Base-by-base conservation (phyloP, 2,888 invertebrate species). In the Listrodromus nycthemerus region DNA sequence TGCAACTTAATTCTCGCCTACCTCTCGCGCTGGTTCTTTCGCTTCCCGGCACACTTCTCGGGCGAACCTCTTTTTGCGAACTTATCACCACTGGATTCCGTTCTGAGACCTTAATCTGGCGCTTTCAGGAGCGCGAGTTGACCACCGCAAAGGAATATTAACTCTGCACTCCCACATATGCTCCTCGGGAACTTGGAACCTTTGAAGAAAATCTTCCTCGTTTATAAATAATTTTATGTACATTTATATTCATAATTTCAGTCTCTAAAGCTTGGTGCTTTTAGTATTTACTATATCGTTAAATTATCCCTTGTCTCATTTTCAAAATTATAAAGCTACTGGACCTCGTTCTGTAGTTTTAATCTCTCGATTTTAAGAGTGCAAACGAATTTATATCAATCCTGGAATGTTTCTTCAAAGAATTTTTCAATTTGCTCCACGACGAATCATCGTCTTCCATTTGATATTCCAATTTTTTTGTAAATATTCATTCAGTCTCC, bases 1-100 rank as follows among this genome's bases (percentile, higher is more conserved):
- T 50, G 30, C 50, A 63, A 71, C 80, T 80, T 77, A 80, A 80
- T 73, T 83, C 80, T 80, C 63, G 24, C 58, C 80, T 76, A 55
- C 65, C 75, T 66, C 55, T 70, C 63, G 33, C 41, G n/a, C 50
- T 74, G 13, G 24, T 41, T 71, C 58, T 66, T 8, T 55, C 50
- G 30, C 52, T 55, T 13, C 66, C 33, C 30, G 24, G 55, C 48
- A 41, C 76, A 50, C 19, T 19, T 50, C 50, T 16, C 41, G 41
- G 41, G 16, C 41, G 41, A 16, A 24, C 8, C 24, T 6, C 55
- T 50, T 24, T 58, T 30, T 19, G 61, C 58, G 80, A 58, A 41
- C 58, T 24, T 48, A 67, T 66, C 21, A 6, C 19, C 24, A 24
- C 8, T 8, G 4, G 24, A 55, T 21, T 55, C 24, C 24, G 24